Base-by-base conservation (phyloP, 1,140 invertebrate genomes). In the Rhagoletis zephyria region DNA sequence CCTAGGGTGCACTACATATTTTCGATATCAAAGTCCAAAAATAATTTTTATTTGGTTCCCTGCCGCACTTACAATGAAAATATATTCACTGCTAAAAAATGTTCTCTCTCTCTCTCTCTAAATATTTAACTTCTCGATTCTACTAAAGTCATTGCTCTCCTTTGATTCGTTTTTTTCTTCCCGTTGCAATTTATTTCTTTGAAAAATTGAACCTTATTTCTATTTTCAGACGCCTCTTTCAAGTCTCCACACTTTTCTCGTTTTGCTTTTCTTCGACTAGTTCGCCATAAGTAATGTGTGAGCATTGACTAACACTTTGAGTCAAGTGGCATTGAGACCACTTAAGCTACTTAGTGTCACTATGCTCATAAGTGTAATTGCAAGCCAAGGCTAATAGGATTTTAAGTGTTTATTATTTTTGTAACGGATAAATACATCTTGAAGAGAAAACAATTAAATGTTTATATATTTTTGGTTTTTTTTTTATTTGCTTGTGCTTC, bases 341-440 rank as follows among this genome's bases (percentile, higher is more conserved):
- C 74, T 81, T 81, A 81, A 81, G 74, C 74, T 81, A 56, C 74
- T 81, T 81, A 81, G 74, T 81, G 74, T 81, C 48, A 56, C 5
- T 30, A 51, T n/a, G 48, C 7, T 56, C 74, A 56, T 51, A 81
- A 81, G 48, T 56, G 74, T 81, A 81, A 59, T 81, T 51, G 30
- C 74, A 5, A 81, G n/a, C 48, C 45, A 42, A 81, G 19, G 16
- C 48, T 81, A 81, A 81, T 81, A 81, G 48, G 74, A 81, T 81
- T 81, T 81, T 30, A 81, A 81, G 74, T 81, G n/a, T 81, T 81
- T 81, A 19, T 81, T 81, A 30, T 81, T 81, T 6, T 56, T 59
- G 48, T 16, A 56, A 19, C 19, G 74, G 45, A 30, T 81, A 81
- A 81, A 56, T 19, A 56, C 19, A 56, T 19, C 19, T 81, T 56